Conservation (phyloP, 2,888 invertebrate species). For the Tachina lurida region DNA sequence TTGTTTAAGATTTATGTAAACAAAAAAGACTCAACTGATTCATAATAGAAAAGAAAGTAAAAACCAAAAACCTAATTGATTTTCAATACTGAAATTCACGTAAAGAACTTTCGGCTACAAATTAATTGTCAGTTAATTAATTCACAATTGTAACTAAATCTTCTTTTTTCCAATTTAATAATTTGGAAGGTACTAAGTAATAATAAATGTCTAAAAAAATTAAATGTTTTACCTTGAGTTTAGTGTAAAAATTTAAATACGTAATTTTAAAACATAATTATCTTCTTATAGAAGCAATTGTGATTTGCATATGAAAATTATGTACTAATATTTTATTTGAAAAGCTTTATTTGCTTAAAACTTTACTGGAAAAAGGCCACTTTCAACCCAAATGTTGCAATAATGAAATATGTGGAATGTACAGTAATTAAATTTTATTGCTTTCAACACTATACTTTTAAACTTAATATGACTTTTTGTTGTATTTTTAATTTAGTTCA, state of each 20-base stretch:
- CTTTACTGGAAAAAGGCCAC: not conserved
- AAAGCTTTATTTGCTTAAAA: not conserved
- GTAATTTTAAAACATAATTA: not conserved
- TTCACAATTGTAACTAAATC: no score
- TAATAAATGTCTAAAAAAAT: not conserved
- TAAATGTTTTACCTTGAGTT: not conserved
- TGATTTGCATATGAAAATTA: not conserved
- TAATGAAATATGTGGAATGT: not conserved
- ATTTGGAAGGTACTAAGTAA: no score
- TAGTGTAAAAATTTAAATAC: no score
- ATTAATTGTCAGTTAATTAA: no score
- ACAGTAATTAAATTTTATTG: slow-evolving; percentile 6
- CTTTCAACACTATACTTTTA: slow-evolving; percentile 26
- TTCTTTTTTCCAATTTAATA: no score
- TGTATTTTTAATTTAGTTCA: slow-evolving; percentile 24
- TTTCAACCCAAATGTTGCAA: slow-evolving; percentile 38
- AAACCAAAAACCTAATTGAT: no score
- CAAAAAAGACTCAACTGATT: no score
- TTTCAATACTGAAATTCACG: no score
- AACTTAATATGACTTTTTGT: slow-evolving; percentile 35
- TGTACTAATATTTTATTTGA: not conserved
- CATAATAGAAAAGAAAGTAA: no score
- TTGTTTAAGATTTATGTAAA: no score
- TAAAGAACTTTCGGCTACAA: no score
- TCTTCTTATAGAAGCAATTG: not conserved